These are phyloP conservation scores for Drosophila dunni DNA, from an alignment of 1,140 invertebrate genomes.

Conservation along the genomic window DNA sequence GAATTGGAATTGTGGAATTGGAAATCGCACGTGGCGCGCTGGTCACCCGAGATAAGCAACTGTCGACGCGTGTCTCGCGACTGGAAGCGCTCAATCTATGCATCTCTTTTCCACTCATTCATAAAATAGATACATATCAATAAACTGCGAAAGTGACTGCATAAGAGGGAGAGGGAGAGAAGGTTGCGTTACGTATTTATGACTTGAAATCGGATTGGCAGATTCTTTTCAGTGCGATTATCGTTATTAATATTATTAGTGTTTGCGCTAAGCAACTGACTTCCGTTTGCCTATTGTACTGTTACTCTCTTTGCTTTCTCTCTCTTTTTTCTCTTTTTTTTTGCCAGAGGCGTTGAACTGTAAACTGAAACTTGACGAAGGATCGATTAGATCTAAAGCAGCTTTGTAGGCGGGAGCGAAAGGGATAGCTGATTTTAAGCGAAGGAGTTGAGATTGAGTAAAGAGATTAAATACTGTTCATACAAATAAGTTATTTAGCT, in stretches of 20 bases:
- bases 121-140: not conserved
- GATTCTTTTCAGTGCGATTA: conserved; percentile 60
- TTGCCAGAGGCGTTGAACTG: conserved; percentile 45
- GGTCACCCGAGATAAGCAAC: conserved; percentile 84
- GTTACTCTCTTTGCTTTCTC: not conserved
- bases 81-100: conserved; percentile 8
- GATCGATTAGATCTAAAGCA: not conserved
- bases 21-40: conserved; percentile 73
- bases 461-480: too few relatives aligned
- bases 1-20: conserved; percentile 58
- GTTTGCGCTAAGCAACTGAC: conserved; percentile 57
- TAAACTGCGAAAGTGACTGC: not conserved
- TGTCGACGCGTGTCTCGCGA: conserved; percentile 63
- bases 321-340: not conserved
- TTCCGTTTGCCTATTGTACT: conserved; percentile 22
- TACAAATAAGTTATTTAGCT: too few relatives aligned
- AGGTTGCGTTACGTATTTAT: conserved; percentile 62
- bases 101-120: conserved; percentile 21
- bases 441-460: not conserved
- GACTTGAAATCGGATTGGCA: conserved; percentile 66
- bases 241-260: conserved; percentile 81
- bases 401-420: not conserved
- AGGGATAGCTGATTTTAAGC: not conserved
- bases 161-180: not conserved
- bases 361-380: conserved; percentile 33